Base-by-base conservation (phyloP, 92 coral and sea anemone species). In the Epizoanthus stellaris region DNA sequence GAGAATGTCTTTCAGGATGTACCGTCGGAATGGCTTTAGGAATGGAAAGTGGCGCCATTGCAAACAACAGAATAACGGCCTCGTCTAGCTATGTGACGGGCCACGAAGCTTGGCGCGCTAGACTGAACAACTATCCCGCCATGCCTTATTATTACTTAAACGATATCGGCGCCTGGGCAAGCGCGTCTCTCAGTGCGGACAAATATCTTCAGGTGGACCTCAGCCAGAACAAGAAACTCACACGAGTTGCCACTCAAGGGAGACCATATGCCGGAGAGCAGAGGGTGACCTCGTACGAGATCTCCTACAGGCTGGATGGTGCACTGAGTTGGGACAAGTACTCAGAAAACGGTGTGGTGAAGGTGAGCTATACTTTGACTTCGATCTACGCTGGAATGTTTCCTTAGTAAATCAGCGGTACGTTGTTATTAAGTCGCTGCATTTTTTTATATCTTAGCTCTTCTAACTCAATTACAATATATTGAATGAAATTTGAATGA, bases 231-330 rank as follows among this genome's bases (percentile, higher is more conserved):
- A 73, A 59, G 45, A 73, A 16, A 0, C 42, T 73, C 23, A 49
- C 62, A 10, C 77, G 77, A 1, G 62, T 73, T 47, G 77, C 77
- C 7, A 73, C 77, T 10, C 77, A 73, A 73, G 77, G 77, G 45
- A 73, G 77, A 17, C 77, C 77, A 42, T 20, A 21, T 30, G 1
- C 3, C 0, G 17, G 12, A 5, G 9, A 0, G 3, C 59, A 72
- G 16, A 45, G 77, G 77, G 61, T 73, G 7, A 73, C 62, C 6
- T 9, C 20, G 14, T 73, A 73, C 60, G 62, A 17, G 11, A 73
- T 73, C 36, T 53, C 30, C 17, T 23, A 73, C 77, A 73, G 60
- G 15, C 21, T 9, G 25, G 77, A 52, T 10, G 77, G 77, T 7
- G 15, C 36, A 52, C 3, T 12, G 39, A 53, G 25, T 36, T 73